Evolutionary conservation across 2,888 invertebrate species (phyloP).

Genomic region (Temnothorax unifasciatus): DNA sequence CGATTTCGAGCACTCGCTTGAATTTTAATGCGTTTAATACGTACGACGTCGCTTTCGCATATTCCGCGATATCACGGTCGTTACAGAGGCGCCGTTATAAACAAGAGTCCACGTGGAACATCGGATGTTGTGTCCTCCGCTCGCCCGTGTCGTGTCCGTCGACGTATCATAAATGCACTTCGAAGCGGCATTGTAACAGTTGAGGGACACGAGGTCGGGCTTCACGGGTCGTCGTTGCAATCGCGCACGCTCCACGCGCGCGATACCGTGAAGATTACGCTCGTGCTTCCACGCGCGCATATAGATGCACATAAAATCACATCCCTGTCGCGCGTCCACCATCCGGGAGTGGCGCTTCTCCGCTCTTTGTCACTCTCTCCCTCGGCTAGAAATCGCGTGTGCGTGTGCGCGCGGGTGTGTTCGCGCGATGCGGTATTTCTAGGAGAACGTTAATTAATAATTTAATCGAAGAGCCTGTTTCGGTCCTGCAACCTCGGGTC

Average conservation of each 20-base stretch:
- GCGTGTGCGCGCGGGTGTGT: slow-evolving; percentile 55
- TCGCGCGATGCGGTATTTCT: slow-evolving; percentile 82
- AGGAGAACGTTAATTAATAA: slow-evolving; percentile 86
- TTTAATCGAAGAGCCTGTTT: slow-evolving; percentile 85
- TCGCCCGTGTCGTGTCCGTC: slow-evolving; percentile 6
- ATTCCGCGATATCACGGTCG: not conserved
- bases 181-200: slow-evolving; percentile 11
- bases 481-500: slow-evolving; percentile 74
- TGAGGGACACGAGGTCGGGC: slow-evolving; percentile 18
- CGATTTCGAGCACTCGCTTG: slow-evolving; percentile 14
- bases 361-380: slow-evolving; percentile 38
- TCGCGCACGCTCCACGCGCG: slow-evolving; percentile 3
- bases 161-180: slow-evolving; percentile 7
- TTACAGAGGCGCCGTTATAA: not conserved
- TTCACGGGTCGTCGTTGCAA: not conserved
- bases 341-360: slow-evolving; percentile 1
- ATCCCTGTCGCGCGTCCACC: slow-evolving; percentile 31
- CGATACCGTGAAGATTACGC: slow-evolving; percentile 56
- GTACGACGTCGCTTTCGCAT: not conserved
- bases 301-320: slow-evolving; percentile 50
- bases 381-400: slow-evolving; percentile 50
- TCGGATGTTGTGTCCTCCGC: not conserved
- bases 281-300: slow-evolving; percentile 15
- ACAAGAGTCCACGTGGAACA: slow-evolving; percentile 7
- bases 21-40: slow-evolving; percentile 25